Evolutionary conservation across 2,888 invertebrate genomes (phyloP).

Genomic region (Cephalotes varians): DNA sequence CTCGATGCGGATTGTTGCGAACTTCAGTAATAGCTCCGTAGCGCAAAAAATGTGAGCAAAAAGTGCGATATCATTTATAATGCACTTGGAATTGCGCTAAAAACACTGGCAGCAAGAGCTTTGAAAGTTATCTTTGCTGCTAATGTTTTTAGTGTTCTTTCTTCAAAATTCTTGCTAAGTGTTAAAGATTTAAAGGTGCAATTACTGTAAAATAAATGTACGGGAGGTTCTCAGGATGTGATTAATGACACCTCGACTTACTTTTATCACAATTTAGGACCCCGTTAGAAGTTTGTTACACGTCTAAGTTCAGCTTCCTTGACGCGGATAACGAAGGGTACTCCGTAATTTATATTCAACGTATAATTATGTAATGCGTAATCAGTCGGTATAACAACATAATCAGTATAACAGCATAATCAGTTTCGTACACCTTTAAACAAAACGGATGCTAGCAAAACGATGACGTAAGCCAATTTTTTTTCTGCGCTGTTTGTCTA

Average conservation of each 20-base stretch:
- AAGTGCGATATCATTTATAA: conserved; percentile 4
- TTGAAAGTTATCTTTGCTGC: no score
- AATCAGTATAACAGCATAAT: conserved; percentile 5
- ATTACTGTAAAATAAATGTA: conserved; percentile 34
- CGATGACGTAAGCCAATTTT: conserved; percentile 21
- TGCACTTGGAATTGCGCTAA: not conserved
- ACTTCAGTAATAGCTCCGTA: not conserved
- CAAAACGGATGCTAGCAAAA: not conserved
- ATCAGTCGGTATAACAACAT: not conserved
- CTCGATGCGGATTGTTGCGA: not conserved
- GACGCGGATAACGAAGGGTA: not conserved
- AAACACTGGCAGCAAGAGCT: not conserved
- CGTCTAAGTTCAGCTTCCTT: not conserved
- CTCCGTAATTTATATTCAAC: not conserved
- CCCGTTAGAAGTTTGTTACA: not conserved
- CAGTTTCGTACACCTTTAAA: conserved; percentile 13
- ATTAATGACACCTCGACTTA: conserved; percentile 10
- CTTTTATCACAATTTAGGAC: not conserved
- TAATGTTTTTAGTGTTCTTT: no score
- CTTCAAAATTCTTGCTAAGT: not conserved
- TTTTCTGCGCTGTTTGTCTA: conserved; percentile 27
- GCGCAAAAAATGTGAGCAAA: not conserved
- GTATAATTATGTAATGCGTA: conserved; percentile 8
- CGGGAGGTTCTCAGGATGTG: not conserved
- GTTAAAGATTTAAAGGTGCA: conserved; percentile 30